Evolutionary conservation across 1,140 invertebrate genomes (phyloP).

Genomic region (Spodoptera frugiperda): DNA sequence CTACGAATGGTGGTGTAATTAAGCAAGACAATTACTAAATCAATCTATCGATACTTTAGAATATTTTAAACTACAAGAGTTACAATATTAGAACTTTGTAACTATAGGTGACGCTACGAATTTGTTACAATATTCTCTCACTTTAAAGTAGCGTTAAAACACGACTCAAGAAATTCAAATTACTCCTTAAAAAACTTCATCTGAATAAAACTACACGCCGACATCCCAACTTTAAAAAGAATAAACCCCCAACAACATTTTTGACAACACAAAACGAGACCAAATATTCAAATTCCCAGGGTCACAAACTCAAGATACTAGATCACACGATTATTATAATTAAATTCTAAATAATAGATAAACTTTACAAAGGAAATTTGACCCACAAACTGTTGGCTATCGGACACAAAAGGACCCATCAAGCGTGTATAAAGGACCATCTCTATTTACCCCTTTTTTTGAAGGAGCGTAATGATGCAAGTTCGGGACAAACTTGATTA

Average conservation of each 20-base stretch:
- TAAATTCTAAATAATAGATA: slow-evolving; percentile 54
- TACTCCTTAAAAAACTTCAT: too few species aligned
- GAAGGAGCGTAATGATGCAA: slow-evolving; percentile 27
- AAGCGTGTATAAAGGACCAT: neutral
- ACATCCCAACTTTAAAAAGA: neutral
- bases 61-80: too few species aligned
- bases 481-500: slow-evolving; percentile 28
- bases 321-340: slow-evolving; percentile 58
- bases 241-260: slow-evolving; percentile 11
- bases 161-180: too few species aligned
- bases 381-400: slow-evolving; percentile 50
- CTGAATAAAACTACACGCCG: too few species aligned
- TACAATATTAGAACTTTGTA: too few species aligned
- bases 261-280: neutral
- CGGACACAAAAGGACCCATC: slow-evolving; percentile 20
- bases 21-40: too few species aligned
- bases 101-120: too few species aligned
- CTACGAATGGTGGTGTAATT: too few species aligned
- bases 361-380: slow-evolving; percentile 53
- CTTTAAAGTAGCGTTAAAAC: too few species aligned
- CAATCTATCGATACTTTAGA: too few species aligned
- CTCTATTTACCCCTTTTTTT: slow-evolving; percentile 50
- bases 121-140: too few species aligned
- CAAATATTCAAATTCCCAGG: slow-evolving; percentile 13
- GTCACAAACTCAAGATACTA: neutral